Evolutionary conservation across 2,888 invertebrate genomes (phyloP), one percentile per base, ranked within the genome.

Genomic region (Acholoe squamosa): DNA sequence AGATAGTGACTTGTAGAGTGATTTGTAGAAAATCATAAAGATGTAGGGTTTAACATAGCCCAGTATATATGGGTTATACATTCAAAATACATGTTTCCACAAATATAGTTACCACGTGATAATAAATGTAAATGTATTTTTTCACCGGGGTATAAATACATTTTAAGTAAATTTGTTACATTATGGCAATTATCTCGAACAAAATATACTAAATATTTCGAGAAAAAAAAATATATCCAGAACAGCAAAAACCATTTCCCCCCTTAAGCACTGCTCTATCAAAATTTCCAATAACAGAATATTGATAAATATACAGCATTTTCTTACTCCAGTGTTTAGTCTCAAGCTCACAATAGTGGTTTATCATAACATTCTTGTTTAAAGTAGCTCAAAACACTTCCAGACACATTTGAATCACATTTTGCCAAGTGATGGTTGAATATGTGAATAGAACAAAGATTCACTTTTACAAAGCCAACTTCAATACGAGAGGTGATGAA

Each of bases 91-190:
- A 80, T 43, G 22, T 43, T 34, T 80, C 28, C 71, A 28, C 28
- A 43, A 34, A 43, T 5, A 43, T 80, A 80, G 19, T 34, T 34
- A 80, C 43, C 33, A 80, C 19, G 34, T 34, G 5, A 80, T 80
- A 80, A 80, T 80, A 80, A 33, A 34, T 33, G 25, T 80, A 80
- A 34, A 33, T 34, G 19, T 43, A 16, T 80, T 33, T 76, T 80
- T 80, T 80, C 80, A 80, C 80, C 80, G 80, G 80, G 80, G 25
- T 28, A 28, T 71, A 71, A 28, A 71, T 71, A 71, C 71, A 28
- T 71, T 28, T 71, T 71, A 25, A 28, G 71, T 28, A 71, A 71
- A 25, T 71, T 25, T 28, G 7, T 19, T 76, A 76, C 31, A 31
- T 14, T 25, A 31, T 22, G 34, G 80, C 80, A 80, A 80, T 80